Conservation (phyloP, 2,888 invertebrate genomes). For the Rhaphigaster nebulosa region DNA sequence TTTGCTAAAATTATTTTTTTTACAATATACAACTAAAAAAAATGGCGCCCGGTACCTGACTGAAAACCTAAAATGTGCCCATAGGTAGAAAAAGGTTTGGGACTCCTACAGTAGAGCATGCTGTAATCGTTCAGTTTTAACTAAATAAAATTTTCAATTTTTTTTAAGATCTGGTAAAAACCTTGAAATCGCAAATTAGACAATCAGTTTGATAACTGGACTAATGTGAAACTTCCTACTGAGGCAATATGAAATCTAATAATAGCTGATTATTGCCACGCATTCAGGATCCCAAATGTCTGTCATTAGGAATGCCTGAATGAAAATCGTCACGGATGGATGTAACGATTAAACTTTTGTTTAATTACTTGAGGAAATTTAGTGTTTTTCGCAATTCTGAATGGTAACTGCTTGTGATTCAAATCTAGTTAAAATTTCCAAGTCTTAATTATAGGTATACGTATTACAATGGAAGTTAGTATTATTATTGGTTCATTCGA, state of each 20-base stretch:
- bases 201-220: not conserved
- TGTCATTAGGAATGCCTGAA: not conserved
- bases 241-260: not conserved
- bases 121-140: not conserved
- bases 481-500: too few relatives aligned
- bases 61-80: too few relatives aligned
- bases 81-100: too few relatives aligned
- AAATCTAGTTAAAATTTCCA: too few relatives aligned
- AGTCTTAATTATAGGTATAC: too few relatives aligned
- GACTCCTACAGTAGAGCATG: too few relatives aligned
- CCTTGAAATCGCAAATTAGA: not conserved
- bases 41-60: too few relatives aligned
- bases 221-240: not conserved
- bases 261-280: not conserved
- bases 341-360: not conserved
- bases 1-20: too few relatives aligned
- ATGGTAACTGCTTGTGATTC: not conserved
- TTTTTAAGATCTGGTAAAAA: not conserved
- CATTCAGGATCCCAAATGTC: not conserved
- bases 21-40: too few relatives aligned
- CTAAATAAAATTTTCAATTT: not conserved
- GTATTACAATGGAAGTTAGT: too few relatives aligned
- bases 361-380: not conserved
- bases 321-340: not conserved
- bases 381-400: not conserved